phyloP scores from a whole-genome alignment of 2,113 vertebrate species.

The Mesembrinibis cayennensis region DNA sequence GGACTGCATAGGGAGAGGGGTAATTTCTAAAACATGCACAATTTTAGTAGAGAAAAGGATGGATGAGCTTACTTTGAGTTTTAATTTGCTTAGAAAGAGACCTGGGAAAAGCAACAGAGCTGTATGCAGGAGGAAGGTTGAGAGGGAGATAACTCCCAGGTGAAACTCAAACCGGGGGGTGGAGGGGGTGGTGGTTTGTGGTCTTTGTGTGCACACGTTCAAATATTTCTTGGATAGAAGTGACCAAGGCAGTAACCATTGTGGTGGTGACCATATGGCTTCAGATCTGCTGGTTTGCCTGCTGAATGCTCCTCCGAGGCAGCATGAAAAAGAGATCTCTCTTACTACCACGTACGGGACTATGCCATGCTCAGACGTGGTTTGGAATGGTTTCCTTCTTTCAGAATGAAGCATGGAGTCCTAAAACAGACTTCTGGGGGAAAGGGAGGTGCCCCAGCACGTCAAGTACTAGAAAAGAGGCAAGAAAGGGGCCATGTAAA shows the following conservation, averaged over 20 bases:
- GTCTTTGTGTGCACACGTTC: fast-evolving
- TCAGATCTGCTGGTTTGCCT: neutral
- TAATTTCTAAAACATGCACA: neutral
- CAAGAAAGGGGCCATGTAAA: neutral
- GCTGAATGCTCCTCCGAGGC: neutral
- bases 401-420: neutral
- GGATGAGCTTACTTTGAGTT: neutral
- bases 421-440: neutral
- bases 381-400: neutral
- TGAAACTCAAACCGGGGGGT: fast-evolving
- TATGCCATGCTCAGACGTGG: neutral
- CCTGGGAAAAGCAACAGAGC: neutral
- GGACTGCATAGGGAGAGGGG: neutral
- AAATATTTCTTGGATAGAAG: neutral
- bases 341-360: neutral
- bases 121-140: neutral
- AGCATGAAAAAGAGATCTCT: neutral
- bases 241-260: neutral
- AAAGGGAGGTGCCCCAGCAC: neutral
- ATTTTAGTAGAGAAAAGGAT: neutral
- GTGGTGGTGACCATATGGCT: neutral
- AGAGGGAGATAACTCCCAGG: fast-evolving
- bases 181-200: too few relatives aligned
- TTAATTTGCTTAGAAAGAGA: neutral
- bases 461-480: neutral